Conservation (phyloP, 2,797 vertebrate genomes). For the Tympanoctomys barrerae region DNA sequence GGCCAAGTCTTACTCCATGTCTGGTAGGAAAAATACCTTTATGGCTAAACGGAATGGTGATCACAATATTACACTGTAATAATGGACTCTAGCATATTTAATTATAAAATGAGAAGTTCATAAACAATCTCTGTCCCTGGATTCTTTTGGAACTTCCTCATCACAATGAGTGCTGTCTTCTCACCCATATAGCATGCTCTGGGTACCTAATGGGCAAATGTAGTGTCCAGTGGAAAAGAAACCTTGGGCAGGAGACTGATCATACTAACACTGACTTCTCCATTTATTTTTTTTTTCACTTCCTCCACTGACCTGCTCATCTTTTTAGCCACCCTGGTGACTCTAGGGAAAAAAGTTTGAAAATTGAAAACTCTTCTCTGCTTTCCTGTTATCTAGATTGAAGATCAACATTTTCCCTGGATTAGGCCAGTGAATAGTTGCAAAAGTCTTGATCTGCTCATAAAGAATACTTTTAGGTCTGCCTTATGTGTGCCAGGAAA, state of each 20-base stretch:
- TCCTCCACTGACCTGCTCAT: not conserved
- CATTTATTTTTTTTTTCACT: not conserved
- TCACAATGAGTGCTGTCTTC: not conserved
- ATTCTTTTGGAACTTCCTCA: not conserved
- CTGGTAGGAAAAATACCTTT: not conserved
- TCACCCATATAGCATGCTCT: fast-evolving
- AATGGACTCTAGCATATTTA: not conserved
- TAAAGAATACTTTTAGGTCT: not conserved
- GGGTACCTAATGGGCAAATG: fast-evolving
- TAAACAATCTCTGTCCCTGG: not conserved
- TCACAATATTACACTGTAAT: not conserved
- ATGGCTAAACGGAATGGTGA: not conserved
- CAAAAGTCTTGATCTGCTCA: not conserved
- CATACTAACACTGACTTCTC: not conserved
- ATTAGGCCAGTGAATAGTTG: not conserved
- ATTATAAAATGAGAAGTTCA: not conserved
- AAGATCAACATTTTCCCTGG: not conserved
- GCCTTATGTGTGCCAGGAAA: not conserved
- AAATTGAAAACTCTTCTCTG: no score
- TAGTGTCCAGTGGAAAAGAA: not conserved
- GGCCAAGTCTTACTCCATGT: not conserved
- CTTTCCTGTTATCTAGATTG: no score
- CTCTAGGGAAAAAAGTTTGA: not conserved
- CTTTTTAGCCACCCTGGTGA: fast-evolving
- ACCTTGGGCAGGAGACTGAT: fast-evolving